Base-by-base conservation (phyloP, 2,888 invertebrate species). In the Scaptomyza polygonia region DNA sequence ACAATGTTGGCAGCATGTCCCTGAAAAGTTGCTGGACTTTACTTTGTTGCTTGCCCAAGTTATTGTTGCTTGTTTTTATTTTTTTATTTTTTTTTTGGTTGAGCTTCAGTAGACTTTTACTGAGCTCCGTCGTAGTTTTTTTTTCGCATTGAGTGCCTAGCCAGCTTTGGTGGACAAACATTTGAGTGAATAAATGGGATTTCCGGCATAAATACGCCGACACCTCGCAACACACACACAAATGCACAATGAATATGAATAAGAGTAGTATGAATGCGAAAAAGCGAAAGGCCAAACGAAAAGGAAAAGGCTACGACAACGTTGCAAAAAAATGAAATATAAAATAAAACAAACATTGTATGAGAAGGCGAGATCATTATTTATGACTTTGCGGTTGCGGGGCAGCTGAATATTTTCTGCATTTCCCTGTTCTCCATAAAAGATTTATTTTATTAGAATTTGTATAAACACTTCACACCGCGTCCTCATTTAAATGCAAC, bases 101-200 rank as follows among this genome's bases (percentile, higher is more conserved):
- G n/a, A 36, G 14, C 14, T 8, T 8, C 14, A 16, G 36, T 42
- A 59, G 61, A 84, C 78, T 86, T 80, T 84, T 74, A 67, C 71
- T 67, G 59, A 40, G 47, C 43, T 58, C 49, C 59, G 16, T 12
- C 9, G 25, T 8, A 34, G n/a, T 59, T 18, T 43, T 12, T n/a
- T n/a, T 47, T 18, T 39, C 6, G 11, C 14, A 52, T 48, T 27
- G 8, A 14, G 47, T 39, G 44, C 40, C 36, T 40, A 32, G 32
- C 12, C 32, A 21, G 51, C 52, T 44, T 44, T 54, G 55, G 72
- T 56, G 57, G 49, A 48, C 62, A 64, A 79, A 56, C 83, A 67
- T 85, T 83, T 86, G 84, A 88, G 75, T 88, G 83, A 72, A 75
- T 75, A 73, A 68, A 66, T 55, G 55, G 77, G 77, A 77, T 79